Evolutionary conservation across 2,113 vertebrate species (phyloP), one percentile per base, ranked within the genome.

Genomic region (Triplophysa dalaica): DNA sequence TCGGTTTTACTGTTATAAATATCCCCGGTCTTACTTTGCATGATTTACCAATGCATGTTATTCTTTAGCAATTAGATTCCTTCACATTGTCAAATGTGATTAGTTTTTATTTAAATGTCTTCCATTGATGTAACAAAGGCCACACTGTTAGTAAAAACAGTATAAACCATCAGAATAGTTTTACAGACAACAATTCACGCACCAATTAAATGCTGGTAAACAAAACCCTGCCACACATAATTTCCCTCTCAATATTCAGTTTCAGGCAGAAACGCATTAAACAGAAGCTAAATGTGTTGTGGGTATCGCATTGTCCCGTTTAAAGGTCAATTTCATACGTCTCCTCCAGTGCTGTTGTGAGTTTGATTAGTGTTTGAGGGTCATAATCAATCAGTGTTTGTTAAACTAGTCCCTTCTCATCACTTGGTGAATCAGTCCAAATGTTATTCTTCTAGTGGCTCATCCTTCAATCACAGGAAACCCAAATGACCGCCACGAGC

Each of bases 351-450:
- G 48, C 29, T 64, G 17, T 60, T 24, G 45, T 82, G 63, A 82
- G 50, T 45, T 58, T 72, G 61, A 68, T 82, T 65, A 50, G 68
- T 56, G 48, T 48, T 14, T 69, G 63, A 72, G 43, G 43, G 45
- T 69, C 38, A 33, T 45, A 83, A 75, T 79, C 77, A 79, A 56
- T 75, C 54, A 67, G 54, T 21, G 50, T 45, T 78, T 78, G 38
- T 81, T 82, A 79, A 79, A 78, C 60, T 9, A 48, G 63, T 63
- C 21, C n/a, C 48, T 14, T 82, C 67, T 60, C 70, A 68, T 82
- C 64, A 74, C 50, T 78, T 52, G 21, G 52, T 17, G 8, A 33
- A 21, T 75, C 56, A 14, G 61, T 73, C 64, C 62, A 12, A 6
- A 63, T 58, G 43, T 69, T 54, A 62, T 38, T 29, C 22, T 14